Percentiles rank a stretch among this genome's conserved stretches.
Conservation (phyloP, 2,113 vertebrate genomes). For the Poecilia latipinna region DNA sequence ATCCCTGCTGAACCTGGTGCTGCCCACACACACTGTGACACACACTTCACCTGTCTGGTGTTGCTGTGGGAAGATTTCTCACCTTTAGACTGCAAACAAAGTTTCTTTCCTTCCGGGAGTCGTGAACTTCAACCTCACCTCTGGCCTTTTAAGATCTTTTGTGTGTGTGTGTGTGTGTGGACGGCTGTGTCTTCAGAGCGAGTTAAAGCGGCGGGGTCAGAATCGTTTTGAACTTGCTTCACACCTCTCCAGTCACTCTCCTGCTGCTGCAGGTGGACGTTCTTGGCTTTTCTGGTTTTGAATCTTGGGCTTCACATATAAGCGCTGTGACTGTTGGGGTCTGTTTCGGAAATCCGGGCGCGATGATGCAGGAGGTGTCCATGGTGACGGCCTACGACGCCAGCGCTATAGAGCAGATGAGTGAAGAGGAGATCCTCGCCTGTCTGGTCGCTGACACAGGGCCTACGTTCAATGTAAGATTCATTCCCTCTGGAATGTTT, state of each 20-base stretch:
- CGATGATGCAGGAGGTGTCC: conserved; percentile 94
- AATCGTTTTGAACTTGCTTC: conserved; percentile 1
- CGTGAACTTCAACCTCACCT: conserved; percentile 47
- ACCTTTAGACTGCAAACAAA: conserved; percentile 49
- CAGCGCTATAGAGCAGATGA: conserved; percentile 85
- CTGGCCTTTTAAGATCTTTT: conserved; percentile 12
- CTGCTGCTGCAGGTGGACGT: not conserved
- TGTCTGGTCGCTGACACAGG: conserved; percentile 84
- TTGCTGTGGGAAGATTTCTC: not conserved
- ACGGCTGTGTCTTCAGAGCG: not conserved
- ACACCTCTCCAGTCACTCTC: not conserved
- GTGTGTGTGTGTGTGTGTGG: not conserved
- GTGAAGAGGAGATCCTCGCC: conserved; percentile 88
- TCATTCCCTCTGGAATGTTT: not conserved
- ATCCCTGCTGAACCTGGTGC: conserved; percentile 64
- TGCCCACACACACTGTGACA: conserved; percentile 16
- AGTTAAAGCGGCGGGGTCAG: not conserved
- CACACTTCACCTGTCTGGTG: conserved; percentile 13
- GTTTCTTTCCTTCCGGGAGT: not conserved
- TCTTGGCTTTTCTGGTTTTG: not conserved
- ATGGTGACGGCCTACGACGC: conserved; percentile 84
- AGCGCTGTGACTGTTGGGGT: not conserved
- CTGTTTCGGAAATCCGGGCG: conserved; percentile 41
- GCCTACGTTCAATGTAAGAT: conserved; percentile 85
- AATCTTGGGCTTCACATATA: not conserved